Evolutionary conservation across 2,797 vertebrate genomes (phyloP).

Genomic region (Malurus splendens): DNA sequence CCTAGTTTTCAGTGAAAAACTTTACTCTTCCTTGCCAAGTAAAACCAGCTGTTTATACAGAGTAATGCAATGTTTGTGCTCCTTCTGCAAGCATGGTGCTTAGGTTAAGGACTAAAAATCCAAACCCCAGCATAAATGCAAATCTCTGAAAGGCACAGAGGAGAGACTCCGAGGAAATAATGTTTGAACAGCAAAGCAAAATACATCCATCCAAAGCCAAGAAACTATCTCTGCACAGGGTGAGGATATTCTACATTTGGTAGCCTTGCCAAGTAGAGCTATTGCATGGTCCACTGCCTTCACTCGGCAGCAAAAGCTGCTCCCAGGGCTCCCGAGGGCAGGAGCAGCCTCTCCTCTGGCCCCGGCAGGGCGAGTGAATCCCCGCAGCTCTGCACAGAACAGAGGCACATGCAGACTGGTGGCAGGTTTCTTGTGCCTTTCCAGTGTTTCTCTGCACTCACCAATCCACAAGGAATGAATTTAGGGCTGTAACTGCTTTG

Average conservation of each 20-base stretch:
- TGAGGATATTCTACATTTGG: neutral
- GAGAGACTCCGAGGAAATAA: neutral
- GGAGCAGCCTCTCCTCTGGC: neutral
- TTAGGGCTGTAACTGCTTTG: neutral
- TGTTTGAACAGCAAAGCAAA: neutral
- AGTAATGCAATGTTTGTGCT: neutral
- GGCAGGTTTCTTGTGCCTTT: neutral
- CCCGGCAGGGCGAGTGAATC: accelerated
- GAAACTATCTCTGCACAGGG: neutral
- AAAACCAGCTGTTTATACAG: neutral
- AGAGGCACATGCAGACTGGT: accelerated
- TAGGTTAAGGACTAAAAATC: neutral
- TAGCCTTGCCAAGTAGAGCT: neutral
- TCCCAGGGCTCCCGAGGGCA: neutral
- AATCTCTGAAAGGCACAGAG: neutral
- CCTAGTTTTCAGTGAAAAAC: neutral
- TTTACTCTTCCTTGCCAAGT: neutral
- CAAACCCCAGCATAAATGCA: neutral
- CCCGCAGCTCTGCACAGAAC: accelerated
- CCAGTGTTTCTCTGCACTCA: neutral
- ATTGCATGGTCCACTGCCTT: accelerated
- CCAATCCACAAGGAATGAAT: neutral
- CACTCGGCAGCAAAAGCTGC: neutral
- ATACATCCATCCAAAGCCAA: neutral
- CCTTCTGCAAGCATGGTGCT: neutral